These are phyloP conservation scores for Nannospalax galili DNA, from an alignment of 2,113 vertebrate genomes.

Conservation along the genomic window DNA sequence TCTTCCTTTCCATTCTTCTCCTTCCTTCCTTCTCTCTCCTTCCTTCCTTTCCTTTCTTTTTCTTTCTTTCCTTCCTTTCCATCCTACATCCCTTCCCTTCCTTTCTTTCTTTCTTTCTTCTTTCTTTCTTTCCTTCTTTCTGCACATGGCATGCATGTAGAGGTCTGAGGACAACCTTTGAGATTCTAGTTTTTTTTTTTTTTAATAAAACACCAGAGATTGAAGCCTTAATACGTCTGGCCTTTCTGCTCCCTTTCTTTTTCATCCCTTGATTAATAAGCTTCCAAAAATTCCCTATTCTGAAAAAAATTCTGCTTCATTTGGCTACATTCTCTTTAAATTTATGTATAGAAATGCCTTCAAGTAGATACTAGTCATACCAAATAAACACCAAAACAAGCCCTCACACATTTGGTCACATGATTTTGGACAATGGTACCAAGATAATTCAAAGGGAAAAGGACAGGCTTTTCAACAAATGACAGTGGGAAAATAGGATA, in stretches of 20 bases:
- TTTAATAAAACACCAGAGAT: neutral
- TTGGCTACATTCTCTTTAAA: slow-evolving; percentile 50
- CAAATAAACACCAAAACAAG: slow-evolving; percentile 53
- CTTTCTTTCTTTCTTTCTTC: neutral
- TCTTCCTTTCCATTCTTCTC: too few relatives aligned
- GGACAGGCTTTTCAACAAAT: slow-evolving; percentile 42
- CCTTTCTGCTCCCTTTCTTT: slow-evolving; percentile 32
- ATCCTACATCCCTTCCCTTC: too few relatives aligned
- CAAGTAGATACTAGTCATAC: slow-evolving; percentile 27
- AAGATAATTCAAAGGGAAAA: neutral
- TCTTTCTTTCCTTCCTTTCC: too few relatives aligned
- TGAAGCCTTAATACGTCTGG: neutral
- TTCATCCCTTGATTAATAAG: neutral
- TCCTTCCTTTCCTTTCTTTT: too few relatives aligned
- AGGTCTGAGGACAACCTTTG: neutral
- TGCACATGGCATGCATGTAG: neutral
- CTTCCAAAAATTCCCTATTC: slow-evolving; percentile 50
- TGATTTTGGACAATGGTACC: slow-evolving; percentile 41
- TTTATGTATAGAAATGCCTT: slow-evolving; percentile 27
- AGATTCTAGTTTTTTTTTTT: neutral
- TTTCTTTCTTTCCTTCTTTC: neutral
- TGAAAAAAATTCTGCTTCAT: slow-evolving; percentile 55
- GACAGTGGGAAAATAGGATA: neutral
- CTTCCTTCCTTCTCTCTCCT: neutral
- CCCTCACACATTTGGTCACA: neutral